Evolutionary conservation across 2,888 invertebrate genomes (phyloP).

Genomic region (Hypselothyrea guttata): DNA sequence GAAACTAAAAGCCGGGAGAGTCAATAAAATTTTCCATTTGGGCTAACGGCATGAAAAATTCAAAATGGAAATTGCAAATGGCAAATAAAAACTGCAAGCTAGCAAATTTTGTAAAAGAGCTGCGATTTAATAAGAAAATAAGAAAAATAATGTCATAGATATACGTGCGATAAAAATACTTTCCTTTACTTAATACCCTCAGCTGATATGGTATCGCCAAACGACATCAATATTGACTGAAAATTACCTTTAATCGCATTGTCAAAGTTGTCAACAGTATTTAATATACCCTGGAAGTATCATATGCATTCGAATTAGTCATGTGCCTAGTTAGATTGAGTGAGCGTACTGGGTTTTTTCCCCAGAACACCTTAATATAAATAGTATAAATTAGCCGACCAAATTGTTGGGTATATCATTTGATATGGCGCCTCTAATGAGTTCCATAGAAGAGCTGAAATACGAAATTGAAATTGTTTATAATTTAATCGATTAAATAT

Average conservation of each 20-base stretch:
- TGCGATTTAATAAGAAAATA: no score
- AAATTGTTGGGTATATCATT: neutral
- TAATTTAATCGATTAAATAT: neutral
- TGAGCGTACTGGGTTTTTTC: constrained; percentile 32
- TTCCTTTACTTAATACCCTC: neutral
- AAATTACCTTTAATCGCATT: constrained; percentile 60
- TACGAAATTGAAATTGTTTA: neutral
- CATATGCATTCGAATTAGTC: constrained; percentile 46
- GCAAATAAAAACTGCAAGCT: neutral
- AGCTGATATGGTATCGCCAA: constrained; percentile 42
- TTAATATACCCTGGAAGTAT: constrained; percentile 7
- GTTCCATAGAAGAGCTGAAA: neutral
- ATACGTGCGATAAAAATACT: neutral
- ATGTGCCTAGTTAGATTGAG: constrained; percentile 59
- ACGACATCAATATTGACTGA: constrained; percentile 62
- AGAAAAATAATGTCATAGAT: no score
- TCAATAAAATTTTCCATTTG: constrained; percentile 47
- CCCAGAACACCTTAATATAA: constrained; percentile 2
- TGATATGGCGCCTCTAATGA: constrained; percentile 1
- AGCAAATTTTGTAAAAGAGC: no score
- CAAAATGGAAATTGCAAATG: constrained; percentile 5
- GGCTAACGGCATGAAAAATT: constrained; percentile 33
- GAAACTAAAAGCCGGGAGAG: constrained; percentile 69
- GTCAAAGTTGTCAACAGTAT: constrained; percentile 57
- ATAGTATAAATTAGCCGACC: neutral